Conservation (phyloP, 2,797 vertebrate genomes). For the Molossus molossus region DNA sequence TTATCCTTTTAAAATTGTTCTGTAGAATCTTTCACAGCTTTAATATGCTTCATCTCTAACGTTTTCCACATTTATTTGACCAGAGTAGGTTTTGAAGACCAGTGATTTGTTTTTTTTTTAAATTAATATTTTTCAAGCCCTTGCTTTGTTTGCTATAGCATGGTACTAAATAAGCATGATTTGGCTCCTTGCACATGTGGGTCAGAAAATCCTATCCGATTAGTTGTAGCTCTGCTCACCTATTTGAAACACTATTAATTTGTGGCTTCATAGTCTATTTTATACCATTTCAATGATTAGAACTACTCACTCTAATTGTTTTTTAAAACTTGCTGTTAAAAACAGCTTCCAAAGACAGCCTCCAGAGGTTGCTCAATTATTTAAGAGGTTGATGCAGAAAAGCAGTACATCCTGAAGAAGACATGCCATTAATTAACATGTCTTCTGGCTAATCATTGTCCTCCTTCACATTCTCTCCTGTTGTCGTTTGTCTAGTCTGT, state of each 20-base stretch:
- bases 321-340: constrained; percentile 78
- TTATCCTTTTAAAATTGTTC: neutral
- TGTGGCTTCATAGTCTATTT: constrained; percentile 73
- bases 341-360: constrained; percentile 79
- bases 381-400: constrained; percentile 83
- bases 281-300: neutral
- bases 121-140: neutral
- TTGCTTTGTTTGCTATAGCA: neutral
- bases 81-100: neutral
- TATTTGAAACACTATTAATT: constrained; percentile 74
- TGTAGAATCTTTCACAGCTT: neutral
- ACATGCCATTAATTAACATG: constrained; percentile 84
- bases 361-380: constrained; percentile 86
- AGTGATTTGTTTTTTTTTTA: neutral
- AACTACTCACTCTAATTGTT: constrained; percentile 74
- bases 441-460: constrained; percentile 78
- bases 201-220: constrained; percentile 37
- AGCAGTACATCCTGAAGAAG: constrained; percentile 81
- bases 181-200: neutral
- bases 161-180: neutral
- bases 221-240: constrained; percentile 34
- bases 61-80: constrained; percentile 22
- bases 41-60: neutral
- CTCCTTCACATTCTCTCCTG: constrained; percentile 79
- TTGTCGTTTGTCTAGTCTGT: constrained; percentile 78